Conservation (phyloP, 2,113 vertebrate genomes). For the Onychorhynchus coronatus region DNA sequence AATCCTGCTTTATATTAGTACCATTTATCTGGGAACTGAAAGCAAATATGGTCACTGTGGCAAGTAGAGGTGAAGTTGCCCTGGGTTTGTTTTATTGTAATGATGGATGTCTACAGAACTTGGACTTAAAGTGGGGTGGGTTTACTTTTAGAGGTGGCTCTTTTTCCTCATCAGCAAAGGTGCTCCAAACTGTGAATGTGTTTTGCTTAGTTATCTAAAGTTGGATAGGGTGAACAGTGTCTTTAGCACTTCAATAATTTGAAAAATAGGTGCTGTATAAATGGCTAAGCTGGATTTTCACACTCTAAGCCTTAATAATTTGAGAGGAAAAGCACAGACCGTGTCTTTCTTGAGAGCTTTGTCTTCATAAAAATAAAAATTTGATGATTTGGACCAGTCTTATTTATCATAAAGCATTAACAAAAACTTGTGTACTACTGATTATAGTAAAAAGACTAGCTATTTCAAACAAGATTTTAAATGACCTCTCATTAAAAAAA, state of each 20-base stretch:
- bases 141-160: not conserved
- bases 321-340: not conserved
- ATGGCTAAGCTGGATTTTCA: not conserved
- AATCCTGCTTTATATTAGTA: not conserved
- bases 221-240: not conserved
- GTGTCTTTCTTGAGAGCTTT: not conserved
- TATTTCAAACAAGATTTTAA: not conserved
- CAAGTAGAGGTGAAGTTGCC: not conserved
- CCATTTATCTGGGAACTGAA: not conserved
- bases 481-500: not conserved
- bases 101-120: not conserved
- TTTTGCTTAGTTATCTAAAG: not conserved
- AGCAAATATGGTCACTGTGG: not conserved
- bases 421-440: not conserved
- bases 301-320: not conserved
- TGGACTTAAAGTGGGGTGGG: rapidly evolving
- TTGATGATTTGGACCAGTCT: not conserved
- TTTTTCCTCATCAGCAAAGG: not conserved
- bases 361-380: not conserved
- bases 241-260: not conserved
- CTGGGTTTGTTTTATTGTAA: not conserved
- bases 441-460: not conserved
- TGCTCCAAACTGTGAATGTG: not conserved
- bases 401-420: not conserved
- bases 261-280: not conserved